Evolutionary conservation across 2,888 invertebrate genomes (phyloP).

Genomic region (Axea sp.): DNA sequence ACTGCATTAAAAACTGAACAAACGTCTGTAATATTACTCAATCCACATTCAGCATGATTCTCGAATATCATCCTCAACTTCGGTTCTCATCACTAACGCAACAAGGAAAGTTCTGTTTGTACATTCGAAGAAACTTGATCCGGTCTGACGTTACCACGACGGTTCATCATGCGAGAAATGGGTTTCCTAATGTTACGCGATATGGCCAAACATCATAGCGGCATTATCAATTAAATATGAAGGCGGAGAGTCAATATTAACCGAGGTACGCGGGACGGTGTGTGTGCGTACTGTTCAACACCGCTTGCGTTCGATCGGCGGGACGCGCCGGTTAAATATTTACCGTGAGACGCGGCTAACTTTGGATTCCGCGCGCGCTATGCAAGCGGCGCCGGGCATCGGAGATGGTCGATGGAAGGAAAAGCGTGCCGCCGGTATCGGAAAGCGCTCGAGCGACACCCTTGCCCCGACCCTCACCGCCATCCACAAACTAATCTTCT

Average conservation of each 20-base stretch:
- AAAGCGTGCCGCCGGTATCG: constrained; percentile 29
- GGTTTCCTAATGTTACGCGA: constrained; percentile 2
- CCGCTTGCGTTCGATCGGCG: constrained; percentile 15
- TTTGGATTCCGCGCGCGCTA: constrained; percentile 26
- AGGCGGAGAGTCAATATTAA: constrained; percentile 15
- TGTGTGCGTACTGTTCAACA: neutral
- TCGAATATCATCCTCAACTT: no score
- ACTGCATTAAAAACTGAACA: no score
- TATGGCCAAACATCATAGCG: neutral
- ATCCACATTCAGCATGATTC: no score
- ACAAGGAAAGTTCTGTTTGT: no score
- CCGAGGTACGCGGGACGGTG: constrained; percentile 1
- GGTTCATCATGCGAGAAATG: no score
- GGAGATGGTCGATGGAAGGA: constrained; percentile 10
- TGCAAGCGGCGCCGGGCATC: constrained; percentile 4
- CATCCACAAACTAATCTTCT: no score
- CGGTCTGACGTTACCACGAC: constrained; percentile 2
- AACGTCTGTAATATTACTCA: no score
- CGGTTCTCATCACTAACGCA: no score
- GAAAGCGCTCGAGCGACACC: constrained; percentile 1
- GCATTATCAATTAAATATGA: neutral
- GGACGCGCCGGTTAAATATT: constrained; percentile 24
- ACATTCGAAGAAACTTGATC: neutral
- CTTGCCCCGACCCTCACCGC: neutral
- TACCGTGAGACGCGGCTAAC: constrained; percentile 22